Evolutionary conservation across 1,140 invertebrate genomes (phyloP).

Genomic region (Drosophila truncata): DNA sequence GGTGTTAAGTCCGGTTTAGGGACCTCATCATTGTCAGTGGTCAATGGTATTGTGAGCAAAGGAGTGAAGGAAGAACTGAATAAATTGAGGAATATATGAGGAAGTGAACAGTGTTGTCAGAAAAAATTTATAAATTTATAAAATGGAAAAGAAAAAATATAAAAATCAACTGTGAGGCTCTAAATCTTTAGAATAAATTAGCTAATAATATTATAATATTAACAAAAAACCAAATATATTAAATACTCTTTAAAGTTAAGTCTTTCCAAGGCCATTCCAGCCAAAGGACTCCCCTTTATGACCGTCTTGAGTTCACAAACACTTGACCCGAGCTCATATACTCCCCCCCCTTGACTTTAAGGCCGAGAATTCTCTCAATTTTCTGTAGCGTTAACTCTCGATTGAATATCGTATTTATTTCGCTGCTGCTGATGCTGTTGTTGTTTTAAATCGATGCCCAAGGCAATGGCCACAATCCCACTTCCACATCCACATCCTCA

Average conservation of each 20-base stretch:
- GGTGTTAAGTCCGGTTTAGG: constrained; percentile 27
- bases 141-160: not conserved
- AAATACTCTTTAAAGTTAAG: not conserved
- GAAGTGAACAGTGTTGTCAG: not conserved
- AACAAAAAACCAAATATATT: too few relatives aligned
- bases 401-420: constrained; percentile 43
- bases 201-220: not conserved
- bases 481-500: constrained; percentile 55
- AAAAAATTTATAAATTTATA: not conserved
- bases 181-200: not conserved
- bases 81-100: not conserved
- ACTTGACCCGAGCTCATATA: not conserved
- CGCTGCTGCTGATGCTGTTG: not conserved
- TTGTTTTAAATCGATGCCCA: constrained; percentile 65
- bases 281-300: not conserved
- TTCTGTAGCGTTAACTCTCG: constrained; percentile 49
- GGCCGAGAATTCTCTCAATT: constrained; percentile 19
- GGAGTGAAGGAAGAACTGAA: not conserved
- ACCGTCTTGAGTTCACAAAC: constrained; percentile 1
- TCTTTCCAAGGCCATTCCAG: not conserved
- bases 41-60: not conserved
- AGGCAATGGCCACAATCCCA: constrained; percentile 67
- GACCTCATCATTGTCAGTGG: constrained; percentile 7
- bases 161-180: not conserved
- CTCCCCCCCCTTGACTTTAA: constrained; percentile 8